These are phyloP conservation scores for Drosophila pruinosa DNA, from an alignment of 1,140 invertebrate species.

Conservation along the genomic window DNA sequence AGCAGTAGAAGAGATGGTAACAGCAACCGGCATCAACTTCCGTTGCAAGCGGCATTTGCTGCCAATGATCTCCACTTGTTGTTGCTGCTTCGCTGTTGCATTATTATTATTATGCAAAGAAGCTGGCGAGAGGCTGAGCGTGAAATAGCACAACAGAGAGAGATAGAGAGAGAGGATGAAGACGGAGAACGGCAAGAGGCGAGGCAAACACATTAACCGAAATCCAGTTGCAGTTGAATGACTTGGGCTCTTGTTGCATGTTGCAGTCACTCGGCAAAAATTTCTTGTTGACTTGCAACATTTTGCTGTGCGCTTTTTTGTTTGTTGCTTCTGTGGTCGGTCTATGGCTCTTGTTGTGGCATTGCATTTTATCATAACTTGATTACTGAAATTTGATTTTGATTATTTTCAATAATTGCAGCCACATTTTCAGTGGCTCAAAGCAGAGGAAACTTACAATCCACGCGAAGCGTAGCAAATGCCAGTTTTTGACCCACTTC, in stretches of 20 bases:
- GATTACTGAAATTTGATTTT: conserved; percentile 52
- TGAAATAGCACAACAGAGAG: conserved; percentile 25
- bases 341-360: not conserved
- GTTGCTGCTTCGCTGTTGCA: conserved; percentile 44
- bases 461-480: conserved; percentile 2
- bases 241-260: conserved; percentile 53
- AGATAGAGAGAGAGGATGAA: not conserved
- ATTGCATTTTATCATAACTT: conserved; percentile 36
- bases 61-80: conserved; percentile 38
- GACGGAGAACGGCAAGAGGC: not conserved
- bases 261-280: conserved; percentile 32
- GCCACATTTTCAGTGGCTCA: conserved; percentile 4
- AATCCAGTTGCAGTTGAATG: conserved; percentile 76
- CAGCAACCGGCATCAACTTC: conserved; percentile 27
- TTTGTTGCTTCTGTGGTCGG: not conserved
- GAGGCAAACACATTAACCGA: conserved; percentile 65
- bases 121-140: conserved; percentile 35
- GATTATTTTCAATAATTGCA: conserved; percentile 32
- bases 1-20: not conserved
- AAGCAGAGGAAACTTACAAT: conserved; percentile 11
- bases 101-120: conserved; percentile 73
- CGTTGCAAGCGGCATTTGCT: conserved; percentile 26
- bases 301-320: conserved; percentile 14
- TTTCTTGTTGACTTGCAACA: conserved; percentile 46
- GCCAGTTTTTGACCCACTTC: conserved; percentile 39